These are phyloP conservation scores for Thereva unica DNA, from an alignment of 2,888 invertebrate genomes.

Conservation along the genomic window DNA sequence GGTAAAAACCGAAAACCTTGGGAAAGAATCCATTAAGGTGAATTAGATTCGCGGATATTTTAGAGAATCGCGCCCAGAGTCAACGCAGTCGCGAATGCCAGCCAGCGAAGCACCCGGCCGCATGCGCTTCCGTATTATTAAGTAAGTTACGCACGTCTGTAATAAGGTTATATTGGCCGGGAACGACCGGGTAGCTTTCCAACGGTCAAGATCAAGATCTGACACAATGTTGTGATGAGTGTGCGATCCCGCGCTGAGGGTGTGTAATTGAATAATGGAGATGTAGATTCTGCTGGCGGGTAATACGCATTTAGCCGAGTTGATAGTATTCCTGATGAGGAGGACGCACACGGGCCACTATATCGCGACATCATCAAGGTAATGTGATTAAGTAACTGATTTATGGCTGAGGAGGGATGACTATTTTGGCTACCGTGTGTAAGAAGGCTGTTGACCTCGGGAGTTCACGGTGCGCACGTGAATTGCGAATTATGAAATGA, in stretches of 20 bases:
- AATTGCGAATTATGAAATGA: no score
- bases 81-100: not conserved
- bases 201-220: conserved; percentile 14
- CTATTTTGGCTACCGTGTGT: not conserved
- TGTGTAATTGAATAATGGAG: no score
- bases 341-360: no score
- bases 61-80: not conserved
- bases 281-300: no score
- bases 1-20: conserved; percentile 3
- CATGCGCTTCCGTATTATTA: not conserved
- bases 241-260: no score
- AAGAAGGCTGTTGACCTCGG: not conserved
- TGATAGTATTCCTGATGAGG: no score
- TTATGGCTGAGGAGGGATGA: not conserved
- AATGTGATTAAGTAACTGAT: no score
- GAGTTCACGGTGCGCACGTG: not conserved
- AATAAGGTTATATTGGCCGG: not conserved
- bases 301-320: no score
- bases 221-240: not conserved
- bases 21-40: not conserved
- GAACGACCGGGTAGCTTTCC: not conserved
- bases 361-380: no score
- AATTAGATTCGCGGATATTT: not conserved
- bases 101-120: not conserved
- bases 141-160: not conserved